A percentile compares a stretch with the other conserved stretches of the same genome.
Evolutionary conservation across 1,140 invertebrate species (phyloP).

Genomic region (Trichogramma pretiosum): DNA sequence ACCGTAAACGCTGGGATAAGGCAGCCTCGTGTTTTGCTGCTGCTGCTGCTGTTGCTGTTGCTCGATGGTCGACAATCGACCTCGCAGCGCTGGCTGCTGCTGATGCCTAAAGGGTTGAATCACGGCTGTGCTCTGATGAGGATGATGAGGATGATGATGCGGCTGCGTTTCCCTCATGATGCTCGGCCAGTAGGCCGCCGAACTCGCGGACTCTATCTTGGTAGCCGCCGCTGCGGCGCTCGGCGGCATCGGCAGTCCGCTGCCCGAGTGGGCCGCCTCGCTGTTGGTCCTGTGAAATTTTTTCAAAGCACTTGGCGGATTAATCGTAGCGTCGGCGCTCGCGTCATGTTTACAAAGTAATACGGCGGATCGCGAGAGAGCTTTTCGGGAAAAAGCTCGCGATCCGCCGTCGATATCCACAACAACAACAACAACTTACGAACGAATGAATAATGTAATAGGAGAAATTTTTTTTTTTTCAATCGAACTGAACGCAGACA

Average conservation of each 20-base stretch:
- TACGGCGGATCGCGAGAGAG: too few species aligned
- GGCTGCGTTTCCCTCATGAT: background rate
- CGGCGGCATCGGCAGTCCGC: background rate
- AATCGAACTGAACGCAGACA: too few species aligned
- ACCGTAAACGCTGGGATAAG: conserved; percentile 37
- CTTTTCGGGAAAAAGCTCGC: too few species aligned
- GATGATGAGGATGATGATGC: too few species aligned
- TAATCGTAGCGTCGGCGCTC: background rate
- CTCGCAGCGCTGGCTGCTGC: background rate
- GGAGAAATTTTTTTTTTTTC: too few species aligned
- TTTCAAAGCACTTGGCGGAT: background rate
- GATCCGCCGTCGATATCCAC: too few species aligned
- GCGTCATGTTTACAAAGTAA: background rate
- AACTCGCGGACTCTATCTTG: conserved; percentile 27
- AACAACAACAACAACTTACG: too few species aligned
- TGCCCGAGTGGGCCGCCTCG: background rate
- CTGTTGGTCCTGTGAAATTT: conserved; percentile 11
- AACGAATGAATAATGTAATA: too few species aligned
- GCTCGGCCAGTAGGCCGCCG: conserved; percentile 29
- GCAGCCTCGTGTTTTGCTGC: conserved; percentile 43
- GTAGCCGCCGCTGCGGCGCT: conserved; percentile 24
- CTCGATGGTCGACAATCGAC: too few species aligned
- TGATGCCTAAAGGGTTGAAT: background rate
- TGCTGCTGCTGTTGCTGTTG: conserved; percentile 42
- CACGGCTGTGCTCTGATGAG: background rate